phyloP scores from a whole-genome alignment of 23 tunicate species.

The Halocynthia roretzi region DNA sequence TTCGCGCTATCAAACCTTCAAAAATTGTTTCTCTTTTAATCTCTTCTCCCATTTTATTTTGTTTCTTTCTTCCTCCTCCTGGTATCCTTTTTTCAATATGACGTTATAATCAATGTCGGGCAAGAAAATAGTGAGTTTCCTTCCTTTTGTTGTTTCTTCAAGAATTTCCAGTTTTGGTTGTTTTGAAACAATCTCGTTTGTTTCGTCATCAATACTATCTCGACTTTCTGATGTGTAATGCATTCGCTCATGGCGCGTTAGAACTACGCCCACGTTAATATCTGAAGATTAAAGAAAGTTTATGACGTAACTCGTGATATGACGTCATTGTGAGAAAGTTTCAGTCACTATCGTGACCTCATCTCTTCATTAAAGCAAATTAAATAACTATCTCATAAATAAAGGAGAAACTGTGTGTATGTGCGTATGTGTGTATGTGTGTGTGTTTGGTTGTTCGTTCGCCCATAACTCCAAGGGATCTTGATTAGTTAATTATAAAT shows the following conservation, averaged over 20 bases:
- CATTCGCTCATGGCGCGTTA: not conserved
- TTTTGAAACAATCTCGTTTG: not conserved
- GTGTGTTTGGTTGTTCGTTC: too few relatives aligned
- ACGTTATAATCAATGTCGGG: constrained; percentile 1
- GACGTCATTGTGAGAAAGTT: not conserved
- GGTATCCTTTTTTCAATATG: not conserved
- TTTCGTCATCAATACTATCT: not conserved
- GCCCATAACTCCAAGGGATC: too few relatives aligned
- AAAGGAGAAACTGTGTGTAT: too few relatives aligned
- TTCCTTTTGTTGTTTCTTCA: not conserved
- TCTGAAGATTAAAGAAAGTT: not conserved
- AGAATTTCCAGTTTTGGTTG: not conserved
- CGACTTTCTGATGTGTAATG: not conserved
- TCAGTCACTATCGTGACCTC: too few relatives aligned
- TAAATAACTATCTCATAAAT: too few relatives aligned
- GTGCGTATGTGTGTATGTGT: too few relatives aligned
- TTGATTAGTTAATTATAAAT: too few relatives aligned
- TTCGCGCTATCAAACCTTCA: not conserved
- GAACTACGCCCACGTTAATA: not conserved
- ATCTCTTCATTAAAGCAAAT: too few relatives aligned
- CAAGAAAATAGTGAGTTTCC: not conserved
- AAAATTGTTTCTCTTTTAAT: constrained; percentile 13
- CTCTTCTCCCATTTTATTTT: constrained; percentile 4
- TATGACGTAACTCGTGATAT: not conserved
- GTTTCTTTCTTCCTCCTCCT: not conserved